These are phyloP conservation scores for Ailuropoda melanoleuca DNA, from an alignment of 2,113 vertebrate species.

Conservation along the genomic window DNA sequence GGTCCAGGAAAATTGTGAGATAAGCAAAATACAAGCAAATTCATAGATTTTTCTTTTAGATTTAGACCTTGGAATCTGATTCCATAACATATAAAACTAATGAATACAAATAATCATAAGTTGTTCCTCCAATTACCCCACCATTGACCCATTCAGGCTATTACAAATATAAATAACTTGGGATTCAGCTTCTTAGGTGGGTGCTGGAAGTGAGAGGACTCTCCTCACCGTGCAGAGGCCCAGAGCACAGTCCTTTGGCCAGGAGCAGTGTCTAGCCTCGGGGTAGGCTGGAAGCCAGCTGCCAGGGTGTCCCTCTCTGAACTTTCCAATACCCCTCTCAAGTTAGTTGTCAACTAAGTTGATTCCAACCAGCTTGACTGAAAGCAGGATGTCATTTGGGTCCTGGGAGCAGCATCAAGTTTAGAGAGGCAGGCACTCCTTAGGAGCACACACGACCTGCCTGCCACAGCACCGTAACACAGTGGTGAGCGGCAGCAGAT, in stretches of 20 bases:
- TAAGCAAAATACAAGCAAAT: conserved; percentile 26
- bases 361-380: background rate
- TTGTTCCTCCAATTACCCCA: background rate
- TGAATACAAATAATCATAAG: conserved; percentile 16
- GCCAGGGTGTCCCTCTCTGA: background rate
- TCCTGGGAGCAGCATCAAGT: background rate
- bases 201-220: background rate
- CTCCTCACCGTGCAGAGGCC: too few species aligned
- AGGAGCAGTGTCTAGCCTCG: background rate
- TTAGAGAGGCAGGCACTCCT: background rate
- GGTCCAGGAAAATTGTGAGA: conserved; percentile 10
- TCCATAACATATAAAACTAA: background rate
- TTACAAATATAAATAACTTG: background rate
- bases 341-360: background rate
- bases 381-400: background rate
- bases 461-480: background rate
- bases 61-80: conserved; percentile 20
- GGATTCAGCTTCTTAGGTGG: background rate
- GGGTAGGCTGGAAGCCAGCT: background rate
- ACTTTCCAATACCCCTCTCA: background rate
- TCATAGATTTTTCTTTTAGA: conserved; percentile 11
- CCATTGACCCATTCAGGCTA: background rate
- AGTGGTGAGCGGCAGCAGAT: background rate
- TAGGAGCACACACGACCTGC: background rate
- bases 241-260: background rate